Evolutionary conservation across 2,797 vertebrate species (phyloP).

Genomic region (Cheirogaleus major): DNA sequence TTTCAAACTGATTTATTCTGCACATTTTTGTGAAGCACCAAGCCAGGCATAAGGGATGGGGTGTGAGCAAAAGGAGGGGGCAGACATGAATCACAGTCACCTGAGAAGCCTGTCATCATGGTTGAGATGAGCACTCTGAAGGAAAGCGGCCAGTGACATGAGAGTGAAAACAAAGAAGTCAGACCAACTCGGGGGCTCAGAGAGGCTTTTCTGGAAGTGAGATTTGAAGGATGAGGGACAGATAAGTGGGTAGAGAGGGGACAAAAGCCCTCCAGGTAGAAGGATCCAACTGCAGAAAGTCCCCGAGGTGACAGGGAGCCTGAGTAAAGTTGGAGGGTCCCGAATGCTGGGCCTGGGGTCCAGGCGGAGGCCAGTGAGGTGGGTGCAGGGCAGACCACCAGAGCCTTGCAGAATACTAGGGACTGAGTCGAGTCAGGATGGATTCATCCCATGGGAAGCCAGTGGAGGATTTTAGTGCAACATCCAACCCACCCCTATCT

Average conservation of each 20-base stretch:
- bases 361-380: neutral
- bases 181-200: neutral
- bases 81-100: neutral
- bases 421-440: neutral
- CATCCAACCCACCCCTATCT: neutral
- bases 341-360: neutral
- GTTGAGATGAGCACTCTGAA: neutral
- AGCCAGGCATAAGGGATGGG: neutral
- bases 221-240: neutral
- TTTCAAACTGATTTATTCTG: conserved; percentile 31
- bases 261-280: neutral
- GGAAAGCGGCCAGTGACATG: neutral
- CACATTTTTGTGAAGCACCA: neutral
- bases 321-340: neutral
- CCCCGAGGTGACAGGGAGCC: neutral
- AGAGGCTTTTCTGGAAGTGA: neutral
- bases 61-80: neutral
- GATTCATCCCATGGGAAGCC: neutral
- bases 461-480: neutral
- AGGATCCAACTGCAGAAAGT: neutral
- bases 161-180: neutral
- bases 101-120: neutral
- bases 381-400: neutral
- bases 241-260: neutral
- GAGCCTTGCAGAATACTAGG: neutral